These are phyloP conservation scores for Ochropleura leucogaster DNA, from an alignment of 2,888 invertebrate species.

Conservation along the genomic window DNA sequence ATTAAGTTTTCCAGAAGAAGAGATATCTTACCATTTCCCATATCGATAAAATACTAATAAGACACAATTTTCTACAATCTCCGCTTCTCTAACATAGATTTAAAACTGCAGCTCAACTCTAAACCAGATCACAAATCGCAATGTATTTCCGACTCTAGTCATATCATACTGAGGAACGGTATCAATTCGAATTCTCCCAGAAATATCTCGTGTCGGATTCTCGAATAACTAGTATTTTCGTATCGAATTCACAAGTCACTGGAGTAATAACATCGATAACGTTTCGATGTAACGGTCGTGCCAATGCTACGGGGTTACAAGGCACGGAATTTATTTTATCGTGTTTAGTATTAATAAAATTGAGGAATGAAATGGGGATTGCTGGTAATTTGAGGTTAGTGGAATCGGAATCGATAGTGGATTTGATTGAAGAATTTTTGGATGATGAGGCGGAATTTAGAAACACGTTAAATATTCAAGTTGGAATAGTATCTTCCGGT, in stretches of 20 bases:
- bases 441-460: not conserved
- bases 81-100: slow-evolving; percentile 6
- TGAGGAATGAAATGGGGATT: slow-evolving; percentile 54
- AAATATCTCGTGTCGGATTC: slow-evolving; percentile 50
- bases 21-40: not conserved
- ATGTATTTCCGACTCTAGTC: slow-evolving; percentile 40
- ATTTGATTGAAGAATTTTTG: slow-evolving; percentile 19
- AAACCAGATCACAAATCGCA: slow-evolving; percentile 43
- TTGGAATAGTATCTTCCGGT: not conserved
- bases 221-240: slow-evolving; percentile 61
- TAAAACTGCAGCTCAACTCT: slow-evolving; percentile 34
- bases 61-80: slow-evolving; percentile 17
- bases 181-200: slow-evolving; percentile 41
- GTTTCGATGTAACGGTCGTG: slow-evolving; percentile 43
- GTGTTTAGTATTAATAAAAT: slow-evolving; percentile 64
- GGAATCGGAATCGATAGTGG: slow-evolving; percentile 26
- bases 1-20: not conserved
- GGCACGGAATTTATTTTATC: slow-evolving; percentile 56
- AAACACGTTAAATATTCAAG: not conserved
- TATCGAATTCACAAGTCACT: slow-evolving; percentile 65
- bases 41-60: slow-evolving; percentile 21
- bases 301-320: slow-evolving; percentile 47
- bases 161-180: slow-evolving; percentile 48
- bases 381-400: slow-evolving; percentile 48
- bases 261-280: slow-evolving; percentile 61